Evolutionary conservation across 2,888 invertebrate genomes (phyloP).

Genomic region (Trisateles emortualis): DNA sequence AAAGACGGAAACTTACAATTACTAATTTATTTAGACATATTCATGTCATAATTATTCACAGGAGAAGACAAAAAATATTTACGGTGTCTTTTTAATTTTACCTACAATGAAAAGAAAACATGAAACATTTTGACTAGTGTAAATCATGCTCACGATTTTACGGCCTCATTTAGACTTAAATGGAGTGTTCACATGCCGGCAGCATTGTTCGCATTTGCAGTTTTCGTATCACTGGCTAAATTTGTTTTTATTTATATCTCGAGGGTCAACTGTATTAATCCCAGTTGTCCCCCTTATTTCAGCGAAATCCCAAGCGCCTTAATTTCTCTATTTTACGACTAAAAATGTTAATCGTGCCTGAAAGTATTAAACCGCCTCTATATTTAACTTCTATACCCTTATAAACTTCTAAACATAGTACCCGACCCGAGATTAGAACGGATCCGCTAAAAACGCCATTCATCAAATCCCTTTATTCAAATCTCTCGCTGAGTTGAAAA

Average conservation of each 20-base stretch:
- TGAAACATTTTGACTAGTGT: not conserved
- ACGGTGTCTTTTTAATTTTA: no score
- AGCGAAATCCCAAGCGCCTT: no score
- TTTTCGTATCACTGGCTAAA: constrained; percentile 1
- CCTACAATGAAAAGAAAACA: no score
- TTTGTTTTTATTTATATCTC: constrained; percentile 4
- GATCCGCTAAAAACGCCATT: constrained; percentile 9
- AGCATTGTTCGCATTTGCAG: constrained; percentile 1
- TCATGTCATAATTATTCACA: no score
- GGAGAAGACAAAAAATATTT: no score
- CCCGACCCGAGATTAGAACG: not conserved
- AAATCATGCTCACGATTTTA: constrained; percentile 20
- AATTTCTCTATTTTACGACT: not conserved
- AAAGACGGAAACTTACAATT: no score
- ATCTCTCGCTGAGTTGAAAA: not conserved
- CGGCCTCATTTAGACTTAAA: constrained; percentile 26
- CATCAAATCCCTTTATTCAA: constrained; percentile 2
- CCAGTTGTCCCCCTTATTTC: not conserved
- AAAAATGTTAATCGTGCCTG: not conserved
- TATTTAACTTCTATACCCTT: not conserved
- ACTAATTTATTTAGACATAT: no score
- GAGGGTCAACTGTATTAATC: not conserved
- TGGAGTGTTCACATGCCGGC: not conserved
- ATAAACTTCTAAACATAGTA: not conserved
- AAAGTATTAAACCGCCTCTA: not conserved